Percentiles rank a stretch among this genome's conserved stretches.
Evolutionary conservation across 2,797 vertebrate genomes (phyloP).

Genomic region (Adrianichthys oophorus): DNA sequence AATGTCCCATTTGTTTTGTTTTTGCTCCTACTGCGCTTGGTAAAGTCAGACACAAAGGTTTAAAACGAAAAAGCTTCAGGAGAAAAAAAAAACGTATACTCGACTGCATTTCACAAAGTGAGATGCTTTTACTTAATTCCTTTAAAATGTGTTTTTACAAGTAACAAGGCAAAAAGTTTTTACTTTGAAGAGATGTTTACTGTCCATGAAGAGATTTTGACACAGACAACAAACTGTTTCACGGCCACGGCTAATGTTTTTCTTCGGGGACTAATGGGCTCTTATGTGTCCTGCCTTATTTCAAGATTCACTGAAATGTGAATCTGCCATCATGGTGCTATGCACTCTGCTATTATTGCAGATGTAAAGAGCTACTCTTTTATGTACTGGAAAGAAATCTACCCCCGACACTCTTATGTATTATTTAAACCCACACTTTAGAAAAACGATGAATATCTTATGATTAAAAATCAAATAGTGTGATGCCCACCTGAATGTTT

Average conservation of each 20-base stretch:
- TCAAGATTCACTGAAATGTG: conserved; percentile 52
- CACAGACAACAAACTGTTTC: conserved; percentile 26
- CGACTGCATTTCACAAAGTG: neutral
- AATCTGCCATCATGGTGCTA: conserved; percentile 34
- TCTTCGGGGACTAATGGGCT: conserved; percentile 64
- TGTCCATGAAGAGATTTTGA: conserved; percentile 28
- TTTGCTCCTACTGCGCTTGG: neutral
- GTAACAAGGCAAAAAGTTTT: conserved; percentile 14
- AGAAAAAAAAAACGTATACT: neutral
- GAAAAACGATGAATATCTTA: conserved; percentile 26
- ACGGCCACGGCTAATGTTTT: conserved; percentile 51
- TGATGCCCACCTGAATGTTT: conserved; percentile 9
- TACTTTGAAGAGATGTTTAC: conserved; percentile 46
- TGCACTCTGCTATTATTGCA: conserved; percentile 36
- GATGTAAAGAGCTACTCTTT: conserved; percentile 40
- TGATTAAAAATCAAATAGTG: conserved; percentile 19
- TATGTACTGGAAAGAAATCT: conserved; percentile 22
- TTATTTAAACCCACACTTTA: conserved; percentile 36
- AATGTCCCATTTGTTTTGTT: neutral
- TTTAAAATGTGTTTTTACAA: conserved; percentile 13
- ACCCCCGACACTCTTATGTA: conserved; percentile 16
- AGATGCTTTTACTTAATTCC: conserved; percentile 5
- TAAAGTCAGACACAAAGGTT: neutral
- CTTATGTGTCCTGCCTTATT: conserved; percentile 68
- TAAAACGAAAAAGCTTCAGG: neutral